Percentiles rank a stretch among this genome's conserved stretches.
Conservation (phyloP, 2,888 invertebrate genomes). For the Epistrophe eligans region DNA sequence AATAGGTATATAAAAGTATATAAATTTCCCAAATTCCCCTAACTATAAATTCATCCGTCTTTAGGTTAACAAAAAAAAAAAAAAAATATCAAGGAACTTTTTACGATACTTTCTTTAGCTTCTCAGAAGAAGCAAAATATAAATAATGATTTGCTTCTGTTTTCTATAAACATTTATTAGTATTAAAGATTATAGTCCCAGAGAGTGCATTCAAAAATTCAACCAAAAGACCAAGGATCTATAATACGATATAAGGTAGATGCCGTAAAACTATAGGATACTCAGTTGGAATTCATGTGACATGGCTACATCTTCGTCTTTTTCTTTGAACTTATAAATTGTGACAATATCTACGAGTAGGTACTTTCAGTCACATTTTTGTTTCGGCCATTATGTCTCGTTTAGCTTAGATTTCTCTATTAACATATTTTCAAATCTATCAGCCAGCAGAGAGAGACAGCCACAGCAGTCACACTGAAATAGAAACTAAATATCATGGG, state of each 20-base stretch:
- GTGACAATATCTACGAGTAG: slow-evolving; percentile 36
- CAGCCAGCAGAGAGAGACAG: slow-evolving; percentile 39
- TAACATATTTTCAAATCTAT: slow-evolving; percentile 69
- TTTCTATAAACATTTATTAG: slow-evolving; percentile 66
- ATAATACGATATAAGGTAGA: not conserved
- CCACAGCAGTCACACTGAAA: too few species aligned
- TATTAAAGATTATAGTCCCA: slow-evolving; percentile 55
- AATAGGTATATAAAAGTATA: too few species aligned
- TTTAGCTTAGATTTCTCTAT: slow-evolving; percentile 25
- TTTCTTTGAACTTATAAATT: slow-evolving; percentile 49
- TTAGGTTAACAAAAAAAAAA: not conserved
- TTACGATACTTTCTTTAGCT: not conserved
- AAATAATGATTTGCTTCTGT: slow-evolving; percentile 70
- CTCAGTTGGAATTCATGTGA: not conserved
- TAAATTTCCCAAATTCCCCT: not conserved
- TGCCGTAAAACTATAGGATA: not conserved
- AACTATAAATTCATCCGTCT: not conserved
- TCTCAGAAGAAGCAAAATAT: slow-evolving; percentile 21
- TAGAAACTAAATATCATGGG: slow-evolving; percentile 47
- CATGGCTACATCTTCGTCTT: slow-evolving; percentile 3
- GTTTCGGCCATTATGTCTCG: slow-evolving; percentile 41
- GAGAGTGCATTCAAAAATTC: slow-evolving; percentile 58
- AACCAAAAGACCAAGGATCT: not conserved
- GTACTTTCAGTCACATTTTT: slow-evolving; percentile 54
- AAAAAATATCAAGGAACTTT: not conserved